phyloP scores from a whole-genome alignment of 2,113 vertebrate genomes.

The Phasianus colchicus region DNA sequence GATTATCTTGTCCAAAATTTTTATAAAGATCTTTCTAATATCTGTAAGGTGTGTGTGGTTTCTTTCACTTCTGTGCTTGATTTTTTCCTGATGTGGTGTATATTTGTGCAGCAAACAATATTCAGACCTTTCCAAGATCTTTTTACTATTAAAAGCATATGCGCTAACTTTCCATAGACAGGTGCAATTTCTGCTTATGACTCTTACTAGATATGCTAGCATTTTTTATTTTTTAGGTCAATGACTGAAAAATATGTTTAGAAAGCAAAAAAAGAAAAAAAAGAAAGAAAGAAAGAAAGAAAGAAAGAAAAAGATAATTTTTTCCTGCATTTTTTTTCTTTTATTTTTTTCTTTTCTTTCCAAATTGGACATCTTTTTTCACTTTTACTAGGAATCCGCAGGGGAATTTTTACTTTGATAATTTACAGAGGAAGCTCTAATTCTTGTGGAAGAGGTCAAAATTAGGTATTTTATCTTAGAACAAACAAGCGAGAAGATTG shows the following conservation, averaged over 20 bases:
- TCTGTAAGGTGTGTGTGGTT: not conserved
- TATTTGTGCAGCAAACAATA: not conserved
- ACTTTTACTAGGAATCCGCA: not conserved
- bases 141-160: constrained; percentile 32
- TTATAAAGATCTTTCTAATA: constrained; percentile 7
- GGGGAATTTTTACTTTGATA: not conserved
- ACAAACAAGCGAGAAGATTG: not conserved
- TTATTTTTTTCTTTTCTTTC: too few species aligned
- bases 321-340: not conserved
- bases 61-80: not conserved
- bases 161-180: not conserved
- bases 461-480: constrained; percentile 1
- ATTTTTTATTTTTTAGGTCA: not conserved
- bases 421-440: not conserved
- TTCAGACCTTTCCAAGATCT: not conserved
- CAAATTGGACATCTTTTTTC: not conserved
- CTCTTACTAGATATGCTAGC: not conserved
- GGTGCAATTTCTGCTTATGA: not conserved
- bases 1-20: constrained; percentile 13
- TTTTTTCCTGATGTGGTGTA: not conserved
- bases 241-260: not conserved
- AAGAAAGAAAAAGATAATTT: not conserved
- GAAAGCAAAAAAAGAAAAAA: not conserved
- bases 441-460: not conserved
- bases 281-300: not conserved